These are phyloP conservation scores for Psilopogon haemacephalus DNA, from an alignment of 2,113 vertebrate species.

Conservation along the genomic window DNA sequence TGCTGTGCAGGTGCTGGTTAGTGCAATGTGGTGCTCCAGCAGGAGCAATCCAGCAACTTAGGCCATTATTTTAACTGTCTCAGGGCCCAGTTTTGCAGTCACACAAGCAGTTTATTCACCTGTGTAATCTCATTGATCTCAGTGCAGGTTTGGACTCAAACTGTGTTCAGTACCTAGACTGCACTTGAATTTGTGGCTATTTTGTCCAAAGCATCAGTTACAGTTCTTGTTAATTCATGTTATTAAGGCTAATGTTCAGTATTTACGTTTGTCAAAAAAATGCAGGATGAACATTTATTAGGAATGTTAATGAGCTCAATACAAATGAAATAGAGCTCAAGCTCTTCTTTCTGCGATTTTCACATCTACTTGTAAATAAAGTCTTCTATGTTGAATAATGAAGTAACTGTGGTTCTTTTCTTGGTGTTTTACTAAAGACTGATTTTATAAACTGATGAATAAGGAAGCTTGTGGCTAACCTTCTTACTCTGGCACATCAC, in stretches of 20 bases:
- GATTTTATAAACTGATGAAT: not conserved
- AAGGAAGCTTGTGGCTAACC: accelerated
- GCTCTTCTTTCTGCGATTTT: not conserved
- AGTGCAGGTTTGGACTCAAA: not conserved
- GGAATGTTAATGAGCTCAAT: not conserved
- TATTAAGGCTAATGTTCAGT: not conserved
- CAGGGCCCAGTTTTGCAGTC: constrained; percentile 12
- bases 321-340: not conserved
- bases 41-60: not conserved
- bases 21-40: not conserved
- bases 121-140: not conserved
- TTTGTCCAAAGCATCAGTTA: constrained; percentile 6
- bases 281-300: not conserved
- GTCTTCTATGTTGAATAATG: not conserved
- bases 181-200: not conserved
- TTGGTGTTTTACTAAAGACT: not conserved
- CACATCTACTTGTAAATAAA: constrained; percentile 56
- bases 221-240: not conserved
- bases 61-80: constrained; percentile 8
- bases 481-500: not conserved
- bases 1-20: not conserved
- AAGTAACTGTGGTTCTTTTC: not conserved
- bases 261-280: constrained; percentile 22
- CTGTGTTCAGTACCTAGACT: not conserved
- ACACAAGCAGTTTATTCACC: not conserved